Percentiles rank a stretch among this genome's conserved stretches.
Evolutionary conservation across 2,113 vertebrate species (phyloP).

Genomic region (Eublepharis macularius): DNA sequence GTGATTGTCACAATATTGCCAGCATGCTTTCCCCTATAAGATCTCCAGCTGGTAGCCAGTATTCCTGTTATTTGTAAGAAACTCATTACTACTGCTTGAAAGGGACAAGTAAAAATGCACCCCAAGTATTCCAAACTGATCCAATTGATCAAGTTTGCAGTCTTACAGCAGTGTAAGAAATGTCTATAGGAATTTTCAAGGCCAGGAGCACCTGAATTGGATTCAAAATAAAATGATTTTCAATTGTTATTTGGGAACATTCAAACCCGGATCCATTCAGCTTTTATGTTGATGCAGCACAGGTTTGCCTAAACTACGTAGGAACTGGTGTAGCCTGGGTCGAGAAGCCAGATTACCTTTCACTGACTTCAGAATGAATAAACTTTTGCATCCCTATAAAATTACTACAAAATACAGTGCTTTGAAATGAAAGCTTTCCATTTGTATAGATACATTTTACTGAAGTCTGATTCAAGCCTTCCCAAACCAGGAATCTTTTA

Average conservation of each 20-base stretch:
- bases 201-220: neutral
- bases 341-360: neutral
- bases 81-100: too few relatives aligned
- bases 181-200: neutral
- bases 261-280: conserved; percentile 5
- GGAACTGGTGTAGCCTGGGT: conserved; percentile 27
- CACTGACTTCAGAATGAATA: neutral
- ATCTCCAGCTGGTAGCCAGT: too few relatives aligned
- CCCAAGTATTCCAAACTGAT: too few relatives aligned
- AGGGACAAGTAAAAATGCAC: too few relatives aligned
- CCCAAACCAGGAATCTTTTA: too few relatives aligned
- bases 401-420: neutral
- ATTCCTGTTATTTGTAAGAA: too few relatives aligned
- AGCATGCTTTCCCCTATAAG: too few relatives aligned
- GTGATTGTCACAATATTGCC: too few relatives aligned
- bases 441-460: conserved; percentile 7
- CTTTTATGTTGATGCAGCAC: conserved; percentile 6
- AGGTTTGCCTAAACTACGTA: neutral
- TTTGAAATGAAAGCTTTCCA: neutral
- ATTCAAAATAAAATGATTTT: conserved; percentile 9
- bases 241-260: neutral
- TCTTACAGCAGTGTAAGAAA: neutral
- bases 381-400: neutral
- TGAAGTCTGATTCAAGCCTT: too few relatives aligned
- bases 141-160: neutral